phyloP scores from a whole-genome alignment of 92 coral and sea anemone genomes.

The Pocillopora grandis region DNA sequence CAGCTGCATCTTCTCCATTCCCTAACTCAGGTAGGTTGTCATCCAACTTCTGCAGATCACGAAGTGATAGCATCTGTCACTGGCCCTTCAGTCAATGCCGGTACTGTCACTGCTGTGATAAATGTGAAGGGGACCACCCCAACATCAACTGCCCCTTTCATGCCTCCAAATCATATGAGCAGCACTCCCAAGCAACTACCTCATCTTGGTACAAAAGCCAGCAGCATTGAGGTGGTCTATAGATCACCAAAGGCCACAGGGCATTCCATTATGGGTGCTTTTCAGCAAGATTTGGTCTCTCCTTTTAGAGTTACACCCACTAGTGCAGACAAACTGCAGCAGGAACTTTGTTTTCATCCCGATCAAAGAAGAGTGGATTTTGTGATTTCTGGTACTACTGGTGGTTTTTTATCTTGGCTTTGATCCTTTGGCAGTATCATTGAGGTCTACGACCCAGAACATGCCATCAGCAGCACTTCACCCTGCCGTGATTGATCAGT shows the following conservation, averaged over 20 bases:
- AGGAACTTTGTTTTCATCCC: neutral
- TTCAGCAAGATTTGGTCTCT: neutral
- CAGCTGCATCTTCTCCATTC: too few species aligned
- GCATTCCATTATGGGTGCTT: neutral
- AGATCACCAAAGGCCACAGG: neutral
- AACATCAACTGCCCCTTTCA: neutral
- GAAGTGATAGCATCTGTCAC: neutral
- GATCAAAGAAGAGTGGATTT: conserved; percentile 8
- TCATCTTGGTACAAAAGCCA: neutral
- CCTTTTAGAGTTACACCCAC: conserved; percentile 2
- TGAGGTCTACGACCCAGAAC: too few species aligned
- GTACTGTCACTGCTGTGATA: neutral
- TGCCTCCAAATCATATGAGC: neutral
- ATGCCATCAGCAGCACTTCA: too few species aligned
- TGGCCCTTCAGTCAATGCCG: neutral
- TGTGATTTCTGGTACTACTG: neutral
- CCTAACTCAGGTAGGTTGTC: neutral
- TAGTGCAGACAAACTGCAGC: neutral
- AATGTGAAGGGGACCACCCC: neutral
- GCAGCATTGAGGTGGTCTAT: too few species aligned
- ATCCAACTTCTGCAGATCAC: neutral
- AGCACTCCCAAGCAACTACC: neutral
- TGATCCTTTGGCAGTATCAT: neutral
- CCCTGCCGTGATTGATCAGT: too few species aligned
- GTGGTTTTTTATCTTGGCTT: conserved; percentile 21